Conservation (phyloP, 2,113 vertebrate species). For the Danio rerio region GRCz12tu NC_133192.1:31203501-31204000, state of each 20-base stretch:
- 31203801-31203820: conserved; percentile 35
- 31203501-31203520: too few relatives aligned
- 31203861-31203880: conserved; percentile 15
- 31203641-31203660: background rate
- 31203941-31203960: conserved; percentile 30
- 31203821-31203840: conserved; percentile 34
- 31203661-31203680: conserved; percentile 16
- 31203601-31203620: too few relatives aligned
- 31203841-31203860: conserved; percentile 46
- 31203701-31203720: conserved; percentile 30
- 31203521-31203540: too few relatives aligned
- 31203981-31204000: conserved; percentile 17
- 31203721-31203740: conserved; percentile 30
- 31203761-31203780: conserved; percentile 34
- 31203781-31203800: conserved; percentile 41
- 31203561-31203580: too few relatives aligned
- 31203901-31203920: conserved; percentile 41
- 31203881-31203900: conserved; percentile 26
- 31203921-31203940: conserved; percentile 33
- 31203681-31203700: conserved; percentile 33
- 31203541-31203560: too few relatives aligned
- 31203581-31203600: too few relatives aligned
- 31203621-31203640: background rate
- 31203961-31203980: conserved; percentile 50
- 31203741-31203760: conserved; percentile 35